Conservation (phyloP, 2,113 vertebrate species). For the Cariama cristata region DNA sequence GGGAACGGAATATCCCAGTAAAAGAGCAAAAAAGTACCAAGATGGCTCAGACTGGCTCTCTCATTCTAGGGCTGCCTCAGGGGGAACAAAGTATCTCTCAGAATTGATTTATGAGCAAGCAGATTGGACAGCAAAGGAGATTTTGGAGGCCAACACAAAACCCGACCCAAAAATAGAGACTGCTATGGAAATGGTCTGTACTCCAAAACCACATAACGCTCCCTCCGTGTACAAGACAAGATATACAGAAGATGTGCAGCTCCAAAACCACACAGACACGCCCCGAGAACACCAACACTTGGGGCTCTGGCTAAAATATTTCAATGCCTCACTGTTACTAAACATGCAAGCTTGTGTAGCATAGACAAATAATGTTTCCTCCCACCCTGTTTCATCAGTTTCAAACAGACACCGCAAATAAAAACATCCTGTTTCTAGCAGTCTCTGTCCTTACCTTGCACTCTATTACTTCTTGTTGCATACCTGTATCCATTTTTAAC, state of each 20-base stretch:
- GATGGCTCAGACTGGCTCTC: not conserved
- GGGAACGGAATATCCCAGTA: not conserved
- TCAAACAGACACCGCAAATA: not conserved
- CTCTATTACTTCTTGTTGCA: not conserved
- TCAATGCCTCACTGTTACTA: not conserved
- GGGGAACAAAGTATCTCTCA: not conserved
- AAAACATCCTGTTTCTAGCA: not conserved
- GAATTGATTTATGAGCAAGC: not conserved
- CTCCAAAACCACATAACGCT: not conserved
- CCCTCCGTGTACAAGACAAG: accelerated
- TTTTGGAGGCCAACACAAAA: not conserved
- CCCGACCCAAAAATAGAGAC: not conserved
- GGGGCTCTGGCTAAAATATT: not conserved
- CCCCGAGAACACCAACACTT: accelerated
- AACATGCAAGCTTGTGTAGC: not conserved
- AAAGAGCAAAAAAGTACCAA: not conserved
- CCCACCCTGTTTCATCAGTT: not conserved
- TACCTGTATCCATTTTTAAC: not conserved
- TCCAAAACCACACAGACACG: not conserved
- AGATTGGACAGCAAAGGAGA: not conserved
- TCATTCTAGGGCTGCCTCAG: not conserved
- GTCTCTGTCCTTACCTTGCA: not conserved
- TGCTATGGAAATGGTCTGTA: not conserved
- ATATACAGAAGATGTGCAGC: accelerated
- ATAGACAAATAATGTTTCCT: not conserved